phyloP scores from a whole-genome alignment of 2,113 vertebrate genomes.

The Tringa solitaria region DNA sequence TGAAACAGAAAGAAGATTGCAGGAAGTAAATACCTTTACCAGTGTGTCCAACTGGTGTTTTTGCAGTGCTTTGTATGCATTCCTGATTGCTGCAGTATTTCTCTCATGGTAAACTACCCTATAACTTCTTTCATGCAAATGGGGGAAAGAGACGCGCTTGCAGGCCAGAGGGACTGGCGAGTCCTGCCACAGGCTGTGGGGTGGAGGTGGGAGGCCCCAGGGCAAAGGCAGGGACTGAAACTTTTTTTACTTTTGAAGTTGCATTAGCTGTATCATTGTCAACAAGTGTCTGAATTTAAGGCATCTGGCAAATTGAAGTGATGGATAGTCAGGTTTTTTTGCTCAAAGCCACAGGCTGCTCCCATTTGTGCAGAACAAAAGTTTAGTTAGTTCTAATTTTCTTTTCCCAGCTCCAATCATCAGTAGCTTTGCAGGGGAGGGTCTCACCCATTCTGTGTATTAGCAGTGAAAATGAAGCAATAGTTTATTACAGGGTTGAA shows the following conservation, averaged over 20 bases:
- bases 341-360: not conserved
- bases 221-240: constrained; percentile 22
- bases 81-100: not conserved
- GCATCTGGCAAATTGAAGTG: not conserved
- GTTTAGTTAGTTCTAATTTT: not conserved
- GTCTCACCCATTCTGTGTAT: not conserved
- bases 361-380: not conserved
- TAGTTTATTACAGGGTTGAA: constrained; percentile 15
- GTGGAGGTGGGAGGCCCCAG: constrained; percentile 20
- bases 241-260: constrained; percentile 12
- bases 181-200: not conserved
- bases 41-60: not conserved
- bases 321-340: not conserved
- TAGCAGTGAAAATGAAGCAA: not conserved
- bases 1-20: not conserved
- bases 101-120: not conserved
- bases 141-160: not conserved
- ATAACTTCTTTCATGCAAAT: constrained; percentile 33
- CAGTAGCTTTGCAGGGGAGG: not conserved
- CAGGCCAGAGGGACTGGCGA: not conserved
- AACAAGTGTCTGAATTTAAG: not conserved
- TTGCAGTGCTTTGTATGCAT: not conserved
- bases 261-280: not conserved
- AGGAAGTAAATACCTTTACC: not conserved
- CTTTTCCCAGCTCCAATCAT: not conserved